A percentile compares a stretch with the other conserved stretches of the same genome.
phyloP scores from a whole-genome alignment of 2,113 vertebrate genomes.

The Gallinago undulata region DNA sequence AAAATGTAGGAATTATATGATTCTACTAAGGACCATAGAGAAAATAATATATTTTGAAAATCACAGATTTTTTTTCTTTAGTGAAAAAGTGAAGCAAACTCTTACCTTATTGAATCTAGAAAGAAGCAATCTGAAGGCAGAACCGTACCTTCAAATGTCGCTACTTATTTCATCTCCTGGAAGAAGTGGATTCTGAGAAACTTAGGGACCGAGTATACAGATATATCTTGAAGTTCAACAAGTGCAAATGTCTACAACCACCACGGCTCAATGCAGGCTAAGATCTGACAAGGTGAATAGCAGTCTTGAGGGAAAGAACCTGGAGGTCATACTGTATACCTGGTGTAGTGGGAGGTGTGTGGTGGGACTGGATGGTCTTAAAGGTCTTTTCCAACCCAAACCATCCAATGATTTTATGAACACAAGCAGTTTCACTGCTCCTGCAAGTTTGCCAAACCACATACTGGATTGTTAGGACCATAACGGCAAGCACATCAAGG shows the following conservation, averaged over 20 bases:
- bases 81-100: not conserved
- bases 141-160: not conserved
- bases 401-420: not conserved
- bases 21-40: not conserved
- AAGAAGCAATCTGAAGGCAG: not conserved
- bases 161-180: not conserved
- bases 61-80: not conserved
- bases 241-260: not conserved
- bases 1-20: not conserved
- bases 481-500: not conserved
- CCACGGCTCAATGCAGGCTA: accelerated
- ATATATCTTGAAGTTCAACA: not conserved
- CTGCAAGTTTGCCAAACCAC: not conserved
- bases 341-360: not conserved
- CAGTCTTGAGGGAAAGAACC: not conserved
- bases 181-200: not conserved
- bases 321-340: not conserved
- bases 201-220: not conserved
- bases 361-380: no score
- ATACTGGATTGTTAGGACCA: not conserved
- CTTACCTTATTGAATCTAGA: not conserved
- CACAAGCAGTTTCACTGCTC: not conserved
- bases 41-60: not conserved
- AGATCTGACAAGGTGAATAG: not conserved
- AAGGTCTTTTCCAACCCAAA: no score